Base-by-base conservation (phyloP, 2,888 invertebrate species). In the Prenolepis imparis region DNA sequence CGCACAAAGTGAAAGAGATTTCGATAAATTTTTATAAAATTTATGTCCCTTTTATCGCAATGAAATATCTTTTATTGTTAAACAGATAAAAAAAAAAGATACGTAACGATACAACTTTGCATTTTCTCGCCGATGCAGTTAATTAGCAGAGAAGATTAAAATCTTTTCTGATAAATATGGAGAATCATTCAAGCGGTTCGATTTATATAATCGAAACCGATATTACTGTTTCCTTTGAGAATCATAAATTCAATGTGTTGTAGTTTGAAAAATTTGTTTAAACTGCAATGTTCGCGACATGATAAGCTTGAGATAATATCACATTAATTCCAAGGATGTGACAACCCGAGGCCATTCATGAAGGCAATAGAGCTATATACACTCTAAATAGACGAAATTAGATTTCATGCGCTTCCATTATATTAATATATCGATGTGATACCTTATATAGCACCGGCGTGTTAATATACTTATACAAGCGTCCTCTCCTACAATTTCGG, bases 371-470 rank as follows among this genome's bases (percentile, higher is more conserved):
- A 28, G 6, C 44, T 44, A n/a, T n/a, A n/a, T n/a, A n/a, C n/a
- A 28, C 63, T 74, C 59, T 74, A 74, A 74, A 63, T 28, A 63
- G 32, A 63, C 74, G 44, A 74, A 74, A 73, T 48, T 63, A 61
- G 28, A 74, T 61, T 28, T 15, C 21, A 21, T 18, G 21, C 28
- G 18, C 5, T 59, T 8, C n/a, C 63, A 48, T 74, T 36, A 59
- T 63, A 32, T 12, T 63, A 63, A 61, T n/a, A 61, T n/a, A 39
- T 39, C 57, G 36, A 21, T 39, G 36, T 41, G 39, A 61, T 18
- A 28, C 15, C 48, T 63, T 44, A 21, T 21, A n/a, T 5, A 36
- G 1, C 44, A 9, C 8, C 74, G 15, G 18, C 18, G 12, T 21
- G 61, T 57, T 61, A 75, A 32, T 67, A 32, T 67, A 64, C 8